Percentiles rank a stretch among this genome's conserved stretches.
These are phyloP conservation scores for Nymphalis polychloros DNA, from an alignment of 2,888 invertebrate genomes.

Conservation along the genomic window DNA sequence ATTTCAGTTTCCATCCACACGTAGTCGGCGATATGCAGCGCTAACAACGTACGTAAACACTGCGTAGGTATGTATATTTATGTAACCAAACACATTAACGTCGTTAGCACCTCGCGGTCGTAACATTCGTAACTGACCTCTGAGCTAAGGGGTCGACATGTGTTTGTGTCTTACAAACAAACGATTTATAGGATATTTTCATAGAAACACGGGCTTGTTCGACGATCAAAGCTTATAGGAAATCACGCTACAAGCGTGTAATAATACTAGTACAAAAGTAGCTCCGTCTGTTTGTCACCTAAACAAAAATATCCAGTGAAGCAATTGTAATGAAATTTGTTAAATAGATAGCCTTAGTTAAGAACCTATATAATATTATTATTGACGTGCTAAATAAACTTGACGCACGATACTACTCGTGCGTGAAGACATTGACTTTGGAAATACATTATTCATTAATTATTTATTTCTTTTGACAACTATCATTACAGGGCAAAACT, in stretches of 20 bases:
- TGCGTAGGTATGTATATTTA: constrained; percentile 20
- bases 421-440: too few species aligned
- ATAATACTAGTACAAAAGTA: not conserved
- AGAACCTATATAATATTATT: too few species aligned
- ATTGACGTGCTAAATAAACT: too few species aligned
- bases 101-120: constrained; percentile 38
- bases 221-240: constrained; percentile 9
- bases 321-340: too few species aligned
- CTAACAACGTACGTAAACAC: constrained; percentile 23
- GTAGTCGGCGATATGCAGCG: constrained; percentile 14
- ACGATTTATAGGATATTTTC: constrained; percentile 25
- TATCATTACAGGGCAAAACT: too few species aligned
- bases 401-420: too few species aligned
- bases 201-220: constrained; percentile 12
- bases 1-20: not conserved
- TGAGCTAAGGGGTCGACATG: constrained; percentile 32
- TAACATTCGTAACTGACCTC: constrained; percentile 35
- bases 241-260: not conserved
- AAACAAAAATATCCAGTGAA: too few species aligned
- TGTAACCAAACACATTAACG: constrained; percentile 39
- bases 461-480: too few species aligned
- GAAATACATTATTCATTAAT: too few species aligned
- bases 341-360: too few species aligned
- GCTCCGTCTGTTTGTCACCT: too few species aligned
- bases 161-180: constrained; percentile 22